A percentile compares a stretch with the other conserved stretches of the same genome.
Evolutionary conservation across 2,113 vertebrate genomes (phyloP).

Genomic region (Cisticola juncidis): DNA sequence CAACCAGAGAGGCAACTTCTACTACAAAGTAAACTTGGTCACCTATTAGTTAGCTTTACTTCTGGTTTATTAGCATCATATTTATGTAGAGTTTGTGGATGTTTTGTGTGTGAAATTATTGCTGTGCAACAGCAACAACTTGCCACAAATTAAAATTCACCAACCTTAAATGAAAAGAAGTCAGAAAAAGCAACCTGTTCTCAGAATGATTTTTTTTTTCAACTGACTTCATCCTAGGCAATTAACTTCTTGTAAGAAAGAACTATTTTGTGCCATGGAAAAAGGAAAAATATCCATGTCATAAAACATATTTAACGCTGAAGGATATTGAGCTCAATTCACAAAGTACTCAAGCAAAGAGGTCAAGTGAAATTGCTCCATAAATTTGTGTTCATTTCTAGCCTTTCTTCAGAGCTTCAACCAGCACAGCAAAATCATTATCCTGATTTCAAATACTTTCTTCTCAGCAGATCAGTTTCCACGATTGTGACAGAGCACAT

Average conservation of each 20-base stretch:
- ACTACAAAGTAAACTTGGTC: neutral
- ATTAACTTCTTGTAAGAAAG: neutral
- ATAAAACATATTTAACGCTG: neutral
- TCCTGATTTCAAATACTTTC: neutral
- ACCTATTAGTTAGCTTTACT: neutral
- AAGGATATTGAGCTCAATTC: constrained; percentile 29
- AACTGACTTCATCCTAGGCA: neutral
- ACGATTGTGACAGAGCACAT: neutral
- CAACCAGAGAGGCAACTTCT: neutral
- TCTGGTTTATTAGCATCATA: neutral
- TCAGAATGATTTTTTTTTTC: neutral
- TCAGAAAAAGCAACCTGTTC: neutral
- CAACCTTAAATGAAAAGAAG: neutral
- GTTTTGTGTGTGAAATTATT: neutral
- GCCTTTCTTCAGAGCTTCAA: constrained; percentile 3
- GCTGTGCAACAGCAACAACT: neutral
- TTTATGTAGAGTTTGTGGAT: neutral
- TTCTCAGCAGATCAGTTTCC: neutral
- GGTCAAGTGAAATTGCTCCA: constrained; percentile 4
- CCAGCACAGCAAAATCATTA: constrained; percentile 3
- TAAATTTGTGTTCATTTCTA: neutral
- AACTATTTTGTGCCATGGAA: neutral
- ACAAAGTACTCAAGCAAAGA: neutral
- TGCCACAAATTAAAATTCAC: neutral
- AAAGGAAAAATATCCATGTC: neutral